A percentile compares a stretch with the other conserved stretches of the same genome.
phyloP scores from a whole-genome alignment of 2,888 invertebrate species.

The Drosophila quinaria region DNA sequence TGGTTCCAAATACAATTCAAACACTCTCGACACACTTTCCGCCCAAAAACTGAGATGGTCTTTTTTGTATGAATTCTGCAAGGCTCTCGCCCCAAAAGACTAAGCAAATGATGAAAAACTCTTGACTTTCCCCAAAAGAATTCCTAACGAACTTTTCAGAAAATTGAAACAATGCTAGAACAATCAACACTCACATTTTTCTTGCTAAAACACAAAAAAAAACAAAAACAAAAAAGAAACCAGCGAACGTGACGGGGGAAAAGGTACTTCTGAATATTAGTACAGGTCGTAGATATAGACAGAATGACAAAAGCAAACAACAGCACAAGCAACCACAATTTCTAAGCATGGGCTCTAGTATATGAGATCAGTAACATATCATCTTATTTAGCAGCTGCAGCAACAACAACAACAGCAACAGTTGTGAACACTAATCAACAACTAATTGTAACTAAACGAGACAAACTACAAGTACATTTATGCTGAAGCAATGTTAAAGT shows the following conservation, averaged over 20 bases:
- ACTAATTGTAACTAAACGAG: slow-evolving; percentile 64
- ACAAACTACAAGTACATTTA: slow-evolving; percentile 63
- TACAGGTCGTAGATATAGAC: slow-evolving; percentile 26
- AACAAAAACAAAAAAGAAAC: slow-evolving; percentile 27
- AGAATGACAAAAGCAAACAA: slow-evolving; percentile 28
- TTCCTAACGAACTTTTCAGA: slow-evolving; percentile 75
- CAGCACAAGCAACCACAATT: slow-evolving; percentile 27
- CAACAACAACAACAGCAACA: slow-evolving; percentile 39
- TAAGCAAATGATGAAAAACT: slow-evolving; percentile 48
- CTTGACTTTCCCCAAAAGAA: slow-evolving; percentile 35
- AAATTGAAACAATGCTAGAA: slow-evolving; percentile 67
- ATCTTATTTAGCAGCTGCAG: slow-evolving; percentile 80
- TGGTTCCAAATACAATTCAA: slow-evolving; percentile 24
- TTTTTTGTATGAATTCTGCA: slow-evolving; percentile 35
- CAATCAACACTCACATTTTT: slow-evolving; percentile 75
- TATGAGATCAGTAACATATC: slow-evolving; percentile 83
- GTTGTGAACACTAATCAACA: slow-evolving; percentile 56
- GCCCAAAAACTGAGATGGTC: slow-evolving; percentile 60
- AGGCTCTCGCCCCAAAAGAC: slow-evolving; percentile 63
- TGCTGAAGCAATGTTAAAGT: slow-evolving; percentile 57
- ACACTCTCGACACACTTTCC: slow-evolving; percentile 72
- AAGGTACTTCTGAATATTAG: not conserved
- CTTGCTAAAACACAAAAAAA: slow-evolving; percentile 59
- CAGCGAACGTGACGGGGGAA: slow-evolving; percentile 40
- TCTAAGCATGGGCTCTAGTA: slow-evolving; percentile 36